These are phyloP conservation scores for Cepphus grylle DNA, from an alignment of 2,113 vertebrate genomes.

Conservation along the genomic window DNA sequence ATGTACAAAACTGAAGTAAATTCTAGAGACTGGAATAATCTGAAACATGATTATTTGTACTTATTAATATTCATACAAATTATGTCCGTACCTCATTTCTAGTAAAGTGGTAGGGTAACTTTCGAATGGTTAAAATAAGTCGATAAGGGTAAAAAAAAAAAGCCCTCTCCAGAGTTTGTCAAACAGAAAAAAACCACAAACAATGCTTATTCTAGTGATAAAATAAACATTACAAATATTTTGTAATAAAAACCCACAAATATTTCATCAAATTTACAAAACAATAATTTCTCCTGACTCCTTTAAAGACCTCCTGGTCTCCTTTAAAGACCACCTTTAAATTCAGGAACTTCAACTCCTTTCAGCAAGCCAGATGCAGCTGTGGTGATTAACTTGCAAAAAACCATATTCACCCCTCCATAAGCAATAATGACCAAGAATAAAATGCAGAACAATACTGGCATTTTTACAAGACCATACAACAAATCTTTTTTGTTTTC, in stretches of 20 bases:
- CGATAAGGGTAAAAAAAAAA: not conserved
- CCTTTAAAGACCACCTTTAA: not conserved
- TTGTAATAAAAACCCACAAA: not conserved
- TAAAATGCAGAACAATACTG: not conserved
- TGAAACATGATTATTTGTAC: not conserved
- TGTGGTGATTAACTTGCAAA: not conserved
- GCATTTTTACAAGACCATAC: not conserved
- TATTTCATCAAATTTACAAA: not conserved
- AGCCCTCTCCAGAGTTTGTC: not conserved
- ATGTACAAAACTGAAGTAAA: not conserved
- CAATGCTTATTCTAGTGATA: not conserved
- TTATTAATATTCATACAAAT: not conserved
- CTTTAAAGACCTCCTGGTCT: not conserved
- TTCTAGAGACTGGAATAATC: not conserved
- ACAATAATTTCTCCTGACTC: not conserved
- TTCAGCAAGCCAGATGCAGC: not conserved
- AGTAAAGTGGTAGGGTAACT: not conserved
- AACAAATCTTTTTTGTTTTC: not conserved
- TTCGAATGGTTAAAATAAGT: not conserved
- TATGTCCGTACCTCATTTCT: not conserved
- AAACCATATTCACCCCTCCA: not conserved
- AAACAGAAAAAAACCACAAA: fast-evolving
- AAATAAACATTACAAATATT: not conserved
- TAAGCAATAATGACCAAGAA: not conserved
- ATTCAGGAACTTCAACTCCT: not conserved